These are phyloP conservation scores for Drosophila fungiperda DNA, from an alignment of 2,888 invertebrate genomes.

Conservation along the genomic window DNA sequence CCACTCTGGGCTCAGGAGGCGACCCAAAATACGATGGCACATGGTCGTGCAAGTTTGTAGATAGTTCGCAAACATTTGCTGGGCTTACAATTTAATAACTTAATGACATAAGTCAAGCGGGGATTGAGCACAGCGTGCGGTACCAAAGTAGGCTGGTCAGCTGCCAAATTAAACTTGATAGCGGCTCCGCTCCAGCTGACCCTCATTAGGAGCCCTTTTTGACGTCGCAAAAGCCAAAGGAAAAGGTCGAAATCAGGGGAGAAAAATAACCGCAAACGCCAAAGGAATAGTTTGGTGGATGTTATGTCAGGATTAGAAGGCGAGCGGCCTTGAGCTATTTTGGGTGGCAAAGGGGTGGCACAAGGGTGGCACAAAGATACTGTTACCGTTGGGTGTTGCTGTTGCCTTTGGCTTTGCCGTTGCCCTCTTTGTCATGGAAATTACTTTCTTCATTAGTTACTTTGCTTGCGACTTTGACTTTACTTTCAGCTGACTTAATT, in stretches of 20 bases:
- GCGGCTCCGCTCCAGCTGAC: slow-evolving; percentile 52
- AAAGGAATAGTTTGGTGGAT: slow-evolving; percentile 25
- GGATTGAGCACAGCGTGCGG: slow-evolving; percentile 4
- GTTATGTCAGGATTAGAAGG: slow-evolving; percentile 44
- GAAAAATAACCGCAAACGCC: slow-evolving; percentile 36
- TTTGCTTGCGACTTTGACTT: slow-evolving; percentile 47
- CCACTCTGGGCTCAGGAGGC: slow-evolving; percentile 14
- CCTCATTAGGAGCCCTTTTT: slow-evolving; percentile 69
- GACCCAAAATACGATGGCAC: slow-evolving; percentile 28
- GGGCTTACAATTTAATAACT: slow-evolving; percentile 73
- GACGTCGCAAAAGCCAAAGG: slow-evolving; percentile 41
- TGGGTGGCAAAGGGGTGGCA: not conserved
- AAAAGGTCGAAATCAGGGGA: slow-evolving; percentile 61
- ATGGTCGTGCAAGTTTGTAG: slow-evolving; percentile 52
- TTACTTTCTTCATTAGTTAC: slow-evolving; percentile 83
- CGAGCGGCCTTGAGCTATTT: slow-evolving; percentile 49
- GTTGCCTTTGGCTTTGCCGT: slow-evolving; percentile 36
- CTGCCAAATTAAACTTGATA: slow-evolving; percentile 71
- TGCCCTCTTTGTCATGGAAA: slow-evolving; percentile 81
- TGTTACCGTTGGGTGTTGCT: slow-evolving; percentile 23
- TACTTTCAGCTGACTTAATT: slow-evolving; percentile 75
- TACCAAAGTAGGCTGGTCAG: slow-evolving; percentile 74
- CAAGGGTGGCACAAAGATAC: slow-evolving; percentile 6
- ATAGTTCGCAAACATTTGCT: slow-evolving; percentile 73
- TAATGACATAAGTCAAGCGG: slow-evolving; percentile 71